phyloP scores from a whole-genome alignment of 2,888 invertebrate genomes.

The Bombylius discolor region DNA sequence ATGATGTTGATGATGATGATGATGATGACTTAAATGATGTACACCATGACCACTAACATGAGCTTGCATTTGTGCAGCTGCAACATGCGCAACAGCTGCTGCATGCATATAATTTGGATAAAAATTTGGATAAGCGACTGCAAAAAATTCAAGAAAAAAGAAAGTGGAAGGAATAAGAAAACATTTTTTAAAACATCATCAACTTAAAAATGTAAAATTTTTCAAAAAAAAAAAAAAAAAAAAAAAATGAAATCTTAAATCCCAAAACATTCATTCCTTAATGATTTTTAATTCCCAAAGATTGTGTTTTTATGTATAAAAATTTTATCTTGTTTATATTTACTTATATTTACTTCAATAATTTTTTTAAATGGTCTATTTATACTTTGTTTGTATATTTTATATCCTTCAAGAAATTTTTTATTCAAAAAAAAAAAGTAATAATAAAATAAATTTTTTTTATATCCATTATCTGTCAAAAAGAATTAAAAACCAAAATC shows the following conservation, averaged over 20 bases:
- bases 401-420: no score
- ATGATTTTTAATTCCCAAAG: no score
- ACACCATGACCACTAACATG: slow-evolving; percentile 31
- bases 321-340: no score
- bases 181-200: background rate
- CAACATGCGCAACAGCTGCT: slow-evolving; percentile 62
- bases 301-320: no score
- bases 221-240: background rate
- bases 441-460: no score
- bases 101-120: slow-evolving; percentile 61
- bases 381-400: no score
- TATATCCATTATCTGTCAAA: no score
- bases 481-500: no score
- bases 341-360: no score
- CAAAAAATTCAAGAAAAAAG: slow-evolving; percentile 15
- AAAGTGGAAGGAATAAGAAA: background rate
- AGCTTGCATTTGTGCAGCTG: slow-evolving; percentile 46
- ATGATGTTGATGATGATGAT: slow-evolving; percentile 40
- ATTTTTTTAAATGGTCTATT: no score
- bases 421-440: no score
- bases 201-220: background rate
- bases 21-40: slow-evolving; percentile 36
- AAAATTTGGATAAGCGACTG: slow-evolving; percentile 57
- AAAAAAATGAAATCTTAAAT: background rate
- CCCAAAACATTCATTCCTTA: no score